phyloP scores from a whole-genome alignment of 2,113 vertebrate species.

The Struthio camelus region DNA sequence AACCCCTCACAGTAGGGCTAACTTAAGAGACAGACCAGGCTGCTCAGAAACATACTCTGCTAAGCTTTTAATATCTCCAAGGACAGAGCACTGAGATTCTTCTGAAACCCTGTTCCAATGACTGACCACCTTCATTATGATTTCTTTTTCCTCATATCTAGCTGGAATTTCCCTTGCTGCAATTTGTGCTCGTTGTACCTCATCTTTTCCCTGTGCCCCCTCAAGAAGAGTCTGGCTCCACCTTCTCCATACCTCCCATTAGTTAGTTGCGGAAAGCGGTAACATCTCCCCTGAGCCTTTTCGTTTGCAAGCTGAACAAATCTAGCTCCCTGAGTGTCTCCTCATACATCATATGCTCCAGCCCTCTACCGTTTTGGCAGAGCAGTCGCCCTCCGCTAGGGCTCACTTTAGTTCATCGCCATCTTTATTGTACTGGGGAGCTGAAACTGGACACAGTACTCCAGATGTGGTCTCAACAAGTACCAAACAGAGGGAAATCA shows the following conservation, averaged over 20 bases:
- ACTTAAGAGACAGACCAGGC: background rate
- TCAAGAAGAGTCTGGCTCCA: background rate
- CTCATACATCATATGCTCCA: background rate
- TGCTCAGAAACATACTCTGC: background rate
- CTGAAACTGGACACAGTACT: background rate
- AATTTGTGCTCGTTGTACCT: background rate
- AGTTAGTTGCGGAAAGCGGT: background rate
- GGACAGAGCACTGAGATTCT: background rate
- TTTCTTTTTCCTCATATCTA: background rate
- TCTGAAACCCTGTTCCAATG: background rate
- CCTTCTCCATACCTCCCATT: background rate
- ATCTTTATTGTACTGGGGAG: background rate
- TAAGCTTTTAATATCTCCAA: background rate
- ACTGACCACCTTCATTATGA: background rate
- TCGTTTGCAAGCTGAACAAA: background rate
- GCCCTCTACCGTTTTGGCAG: background rate
- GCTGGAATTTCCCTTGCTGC: background rate
- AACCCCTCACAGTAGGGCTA: background rate
- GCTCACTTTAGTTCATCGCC: background rate
- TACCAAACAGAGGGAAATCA: background rate
- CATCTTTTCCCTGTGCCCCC: rapidly evolving
- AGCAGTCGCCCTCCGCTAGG: background rate
- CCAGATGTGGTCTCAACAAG: background rate
- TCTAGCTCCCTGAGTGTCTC: background rate
- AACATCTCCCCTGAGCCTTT: background rate